Evolutionary conservation across 2,797 vertebrate genomes (phyloP), one percentile per base, ranked within the genome.

Genomic region (Kryptopterus vitreolus): DNA sequence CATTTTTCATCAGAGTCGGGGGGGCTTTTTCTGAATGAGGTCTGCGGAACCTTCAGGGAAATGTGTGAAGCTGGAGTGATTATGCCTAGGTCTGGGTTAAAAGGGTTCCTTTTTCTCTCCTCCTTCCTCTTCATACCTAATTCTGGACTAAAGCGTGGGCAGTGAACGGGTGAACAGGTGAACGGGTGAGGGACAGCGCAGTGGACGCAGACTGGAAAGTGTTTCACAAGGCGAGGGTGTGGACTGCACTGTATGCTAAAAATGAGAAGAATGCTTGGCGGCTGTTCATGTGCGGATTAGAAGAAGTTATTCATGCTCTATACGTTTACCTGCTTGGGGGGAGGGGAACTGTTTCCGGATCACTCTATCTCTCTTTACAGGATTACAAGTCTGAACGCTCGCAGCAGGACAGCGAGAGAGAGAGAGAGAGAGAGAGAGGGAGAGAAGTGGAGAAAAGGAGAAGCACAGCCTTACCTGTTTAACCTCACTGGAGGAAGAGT

Each of bases 261-360:
- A 82, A 84, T 78, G 69, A 77, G 74, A 77, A 74, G 74, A 82
- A 84, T 76, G 83, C 76, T 68, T 65, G 79, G 33, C 79, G 80
- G 74, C 72, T 83, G 81, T 80, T 72, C 66, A 48, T 72, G 12
- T 53, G 76, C 76, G 52, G 84, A 84, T 84, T 84, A 79, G 58
- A 70, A 68, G 65, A 55, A 82, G 70, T 78, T 78, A 52, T 33
- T 31, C 16, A 31, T 55, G 18, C 55, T 62, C 33, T 26, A 9
- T 79, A 48, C 24, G 26, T 59, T 82, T 62, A 82, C 81, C 65
- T 82, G 48, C 76, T 73, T n/a, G n/a, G n/a, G n/a, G n/a, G n/a
- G n/a, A n/a, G n/a, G 70, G 58, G 33, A 48, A 52, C 52, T 69
- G 72, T 79, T 84, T 58, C 46, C 62, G 29, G 55, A 35, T 76